phyloP scores from a whole-genome alignment of 1,140 invertebrate species.

The Andricus grossulariae region DNA sequence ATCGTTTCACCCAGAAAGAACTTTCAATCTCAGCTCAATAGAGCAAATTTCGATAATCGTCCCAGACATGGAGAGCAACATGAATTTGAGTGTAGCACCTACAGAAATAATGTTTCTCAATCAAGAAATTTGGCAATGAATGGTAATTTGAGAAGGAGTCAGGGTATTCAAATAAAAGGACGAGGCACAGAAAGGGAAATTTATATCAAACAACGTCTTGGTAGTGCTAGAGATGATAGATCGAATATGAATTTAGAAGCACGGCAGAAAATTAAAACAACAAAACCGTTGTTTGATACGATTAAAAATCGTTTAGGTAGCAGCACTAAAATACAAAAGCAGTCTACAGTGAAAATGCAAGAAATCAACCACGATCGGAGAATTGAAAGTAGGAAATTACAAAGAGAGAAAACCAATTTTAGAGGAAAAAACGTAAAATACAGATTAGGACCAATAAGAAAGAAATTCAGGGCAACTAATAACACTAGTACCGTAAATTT shows the following conservation, averaged over 20 bases:
- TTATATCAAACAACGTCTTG: slow-evolving; percentile 60
- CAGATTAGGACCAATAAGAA: slow-evolving; percentile 72
- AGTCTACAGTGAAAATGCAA: slow-evolving; percentile 65
- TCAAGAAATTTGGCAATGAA: slow-evolving; percentile 38
- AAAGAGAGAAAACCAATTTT: slow-evolving; percentile 56
- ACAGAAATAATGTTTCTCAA: slow-evolving; percentile 45
- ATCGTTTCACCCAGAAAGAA: slow-evolving; percentile 59
- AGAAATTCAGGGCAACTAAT: slow-evolving; percentile 62
- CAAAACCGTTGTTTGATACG: slow-evolving; percentile 45
- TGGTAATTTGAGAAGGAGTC: slow-evolving; percentile 46
- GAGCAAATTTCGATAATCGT: slow-evolving; percentile 46
- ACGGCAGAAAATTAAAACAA: slow-evolving; percentile 49
- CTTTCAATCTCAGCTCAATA: slow-evolving; percentile 49
- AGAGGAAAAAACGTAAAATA: slow-evolving; percentile 72
- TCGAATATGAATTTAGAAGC: slow-evolving; percentile 39
- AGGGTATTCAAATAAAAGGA: slow-evolving; percentile 42
- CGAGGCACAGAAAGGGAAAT: slow-evolving; percentile 40
- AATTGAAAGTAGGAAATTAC: slow-evolving; percentile 45
- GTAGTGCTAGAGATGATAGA: slow-evolving; percentile 49
- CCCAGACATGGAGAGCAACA: slow-evolving; percentile 47
- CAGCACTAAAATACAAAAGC: slow-evolving; percentile 15
- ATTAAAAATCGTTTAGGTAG: slow-evolving; percentile 65
- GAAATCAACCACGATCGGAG: slow-evolving; percentile 39
- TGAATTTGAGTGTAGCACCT: slow-evolving; percentile 38
- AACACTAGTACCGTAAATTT: slow-evolving; percentile 45